phyloP scores from a whole-genome alignment of 2,797 vertebrate species.

The Epinephelus malabaricus region DNA sequence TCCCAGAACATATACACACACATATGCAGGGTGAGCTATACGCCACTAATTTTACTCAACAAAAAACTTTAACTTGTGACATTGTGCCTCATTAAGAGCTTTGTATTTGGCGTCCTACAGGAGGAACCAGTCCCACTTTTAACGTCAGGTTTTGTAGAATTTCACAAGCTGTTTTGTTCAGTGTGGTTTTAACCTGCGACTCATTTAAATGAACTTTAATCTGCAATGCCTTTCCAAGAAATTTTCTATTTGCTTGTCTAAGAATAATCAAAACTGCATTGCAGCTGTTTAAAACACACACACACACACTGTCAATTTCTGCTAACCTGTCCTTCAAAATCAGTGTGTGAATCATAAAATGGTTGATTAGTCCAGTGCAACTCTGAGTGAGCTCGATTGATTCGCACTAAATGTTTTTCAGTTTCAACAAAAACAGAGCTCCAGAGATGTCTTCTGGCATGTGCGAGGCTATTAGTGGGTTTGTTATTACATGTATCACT shows the following conservation, averaged over 20 bases:
- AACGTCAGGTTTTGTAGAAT: background rate
- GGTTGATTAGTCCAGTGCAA: background rate
- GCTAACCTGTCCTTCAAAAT: background rate
- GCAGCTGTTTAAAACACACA: background rate
- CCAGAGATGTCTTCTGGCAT: background rate
- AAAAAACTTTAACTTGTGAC: too few relatives aligned
- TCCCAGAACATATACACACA: background rate
- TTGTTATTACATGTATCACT: conserved; percentile 13
- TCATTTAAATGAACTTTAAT: background rate
- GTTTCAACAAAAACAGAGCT: background rate
- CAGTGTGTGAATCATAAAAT: conserved; percentile 1
- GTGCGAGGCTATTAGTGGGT: conserved; percentile 1
- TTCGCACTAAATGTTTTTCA: background rate
- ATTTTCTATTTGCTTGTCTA: background rate
- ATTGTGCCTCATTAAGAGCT: too few relatives aligned
- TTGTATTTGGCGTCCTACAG: too few relatives aligned
- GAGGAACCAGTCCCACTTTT: background rate
- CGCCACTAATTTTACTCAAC: too few relatives aligned
- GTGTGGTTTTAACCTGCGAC: background rate
- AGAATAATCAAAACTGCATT: background rate
- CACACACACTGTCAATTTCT: background rate
- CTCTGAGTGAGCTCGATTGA: background rate
- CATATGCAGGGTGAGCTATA: too few relatives aligned
- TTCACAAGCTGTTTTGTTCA: background rate
- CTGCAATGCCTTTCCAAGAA: background rate